Conservation (phyloP, 2,113 vertebrate species). For the Scopus umbretta region DNA sequence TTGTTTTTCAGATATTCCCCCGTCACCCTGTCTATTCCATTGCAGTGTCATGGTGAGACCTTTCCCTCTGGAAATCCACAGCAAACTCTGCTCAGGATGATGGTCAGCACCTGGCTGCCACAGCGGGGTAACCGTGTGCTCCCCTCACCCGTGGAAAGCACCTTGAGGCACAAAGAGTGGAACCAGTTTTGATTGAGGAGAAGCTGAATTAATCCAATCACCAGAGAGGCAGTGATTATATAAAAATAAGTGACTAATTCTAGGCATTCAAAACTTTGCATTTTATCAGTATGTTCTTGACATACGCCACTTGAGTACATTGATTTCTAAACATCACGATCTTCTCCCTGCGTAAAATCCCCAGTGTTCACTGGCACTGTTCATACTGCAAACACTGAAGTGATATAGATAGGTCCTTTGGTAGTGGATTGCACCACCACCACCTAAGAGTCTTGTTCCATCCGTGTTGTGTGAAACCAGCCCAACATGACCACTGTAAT, state of each 20-base stretch:
- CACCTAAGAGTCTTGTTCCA: not conserved
- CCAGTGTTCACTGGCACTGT: not conserved
- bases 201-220: not conserved
- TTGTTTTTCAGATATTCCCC: not conserved
- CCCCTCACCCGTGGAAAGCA: no score
- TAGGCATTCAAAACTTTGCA: not conserved
- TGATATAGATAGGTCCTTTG: not conserved
- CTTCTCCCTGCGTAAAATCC: not conserved
- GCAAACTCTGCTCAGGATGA: not conserved
- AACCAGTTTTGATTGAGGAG: not conserved
- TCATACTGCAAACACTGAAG: not conserved
- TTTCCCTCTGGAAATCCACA: not conserved
- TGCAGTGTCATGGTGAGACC: not conserved
- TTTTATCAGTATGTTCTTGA: not conserved
- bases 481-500: not conserved
- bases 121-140: rapidly evolving
- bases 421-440: not conserved
- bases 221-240: no score
- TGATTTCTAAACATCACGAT: not conserved
- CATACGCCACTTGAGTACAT: no score
- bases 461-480: not conserved
- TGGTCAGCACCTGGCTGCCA: rapidly evolving
- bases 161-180: no score
- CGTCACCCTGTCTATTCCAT: not conserved
- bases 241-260: not conserved